phyloP scores from a whole-genome alignment of 1,140 invertebrate genomes.

The Pantala flavescens region DNA sequence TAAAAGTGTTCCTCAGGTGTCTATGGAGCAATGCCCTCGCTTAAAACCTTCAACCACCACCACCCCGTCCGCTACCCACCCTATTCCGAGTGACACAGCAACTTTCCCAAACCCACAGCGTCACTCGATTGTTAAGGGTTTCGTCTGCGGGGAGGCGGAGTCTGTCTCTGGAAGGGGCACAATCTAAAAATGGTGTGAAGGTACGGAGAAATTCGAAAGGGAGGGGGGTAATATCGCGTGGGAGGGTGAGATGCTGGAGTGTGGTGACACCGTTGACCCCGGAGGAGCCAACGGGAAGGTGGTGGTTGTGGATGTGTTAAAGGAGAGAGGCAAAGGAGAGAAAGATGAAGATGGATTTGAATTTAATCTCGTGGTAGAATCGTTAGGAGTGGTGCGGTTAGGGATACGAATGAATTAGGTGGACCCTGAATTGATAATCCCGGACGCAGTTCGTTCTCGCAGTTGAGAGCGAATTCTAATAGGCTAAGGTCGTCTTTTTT shows the following conservation, averaged over 20 bases:
- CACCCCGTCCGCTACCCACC: not conserved
- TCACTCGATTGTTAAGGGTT: not conserved
- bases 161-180: not conserved
- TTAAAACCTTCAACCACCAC: not conserved
- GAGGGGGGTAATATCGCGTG: not conserved
- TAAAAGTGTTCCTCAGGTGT: not conserved
- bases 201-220: no score
- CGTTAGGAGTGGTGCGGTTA: no score
- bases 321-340: not conserved
- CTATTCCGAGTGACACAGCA: not conserved
- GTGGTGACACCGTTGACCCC: not conserved
- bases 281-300: no score
- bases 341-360: not conserved
- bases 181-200: no score
- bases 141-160: not conserved
- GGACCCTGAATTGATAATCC: no score
- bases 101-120: not conserved
- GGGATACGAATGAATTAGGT: no score
- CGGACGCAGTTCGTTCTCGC: no score
- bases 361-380: not conserved
- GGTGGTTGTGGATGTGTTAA: not conserved
- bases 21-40: not conserved
- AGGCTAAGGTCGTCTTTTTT: no score
- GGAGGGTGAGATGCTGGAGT: not conserved
- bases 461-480: no score